Base-by-base conservation (phyloP, 1,140 invertebrate genomes). In the Paralvinella palmiformis region DNA sequence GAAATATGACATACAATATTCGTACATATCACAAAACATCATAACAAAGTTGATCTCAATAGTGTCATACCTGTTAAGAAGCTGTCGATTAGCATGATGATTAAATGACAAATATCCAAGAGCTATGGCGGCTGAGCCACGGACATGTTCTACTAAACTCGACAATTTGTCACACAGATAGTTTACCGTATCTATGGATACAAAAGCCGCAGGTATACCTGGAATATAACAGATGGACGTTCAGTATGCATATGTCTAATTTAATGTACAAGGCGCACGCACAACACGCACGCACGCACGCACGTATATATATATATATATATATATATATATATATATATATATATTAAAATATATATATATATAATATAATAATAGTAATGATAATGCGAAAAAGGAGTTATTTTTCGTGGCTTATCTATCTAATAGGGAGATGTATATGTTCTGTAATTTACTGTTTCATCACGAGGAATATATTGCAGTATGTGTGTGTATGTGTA, bases 161-260 rank as follows among this genome's bases (percentile, higher is more conserved):
- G 68, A 55, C 44, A 80, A 65, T 52, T 75, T 67, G 6, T 62
- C 56, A 67, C 73, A 75, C 33, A 80, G 69, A 58, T 65, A 68
- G 6, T 78, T 70, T 52, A 79, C 72, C 17, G 72, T 72, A 58
- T 74, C 69, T 24, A 80, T 75, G 29, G 79, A 71, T 4, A 80
- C 65, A 17, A 80, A 75, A 4, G 77, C 77, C 33, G 72, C 63
- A 2, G 79, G 77, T 2, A 80, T 73, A 65, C 79, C 79, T 80
- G 63, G 29, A 37, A 44, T 36, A 60, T 2, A 20, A 20, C 15
- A n/a, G n/a, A n/a, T n/a, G n/a, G n/a, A n/a, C n/a, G n/a, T n/a
- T n/a, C n/a, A n/a, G n/a, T n/a, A n/a, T n/a, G n/a, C n/a, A n/a
- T n/a, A n/a, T n/a, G n/a, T n/a, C n/a, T n/a, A n/a, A n/a, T n/a